These are phyloP conservation scores for Syrrhaptes paradoxus DNA, from an alignment of 2,113 vertebrate genomes.

Conservation along the genomic window DNA sequence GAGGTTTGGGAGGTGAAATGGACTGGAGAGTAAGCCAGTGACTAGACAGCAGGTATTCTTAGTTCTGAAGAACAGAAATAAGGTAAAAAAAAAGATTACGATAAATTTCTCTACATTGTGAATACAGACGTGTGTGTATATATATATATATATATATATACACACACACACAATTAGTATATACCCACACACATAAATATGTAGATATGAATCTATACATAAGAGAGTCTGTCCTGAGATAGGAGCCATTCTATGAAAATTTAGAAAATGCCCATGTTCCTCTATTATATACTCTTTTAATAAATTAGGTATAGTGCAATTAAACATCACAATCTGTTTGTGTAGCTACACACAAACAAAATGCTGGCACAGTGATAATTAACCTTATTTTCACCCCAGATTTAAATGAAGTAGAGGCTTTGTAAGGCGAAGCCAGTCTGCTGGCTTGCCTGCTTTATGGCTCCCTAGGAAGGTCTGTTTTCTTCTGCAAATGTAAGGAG, in stretches of 20 bases:
- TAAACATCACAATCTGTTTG: not conserved
- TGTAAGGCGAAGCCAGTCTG: not conserved
- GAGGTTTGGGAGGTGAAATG: not conserved
- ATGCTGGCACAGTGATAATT: not conserved
- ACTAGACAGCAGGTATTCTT: not conserved
- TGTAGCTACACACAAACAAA: not conserved
- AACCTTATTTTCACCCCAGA: not conserved
- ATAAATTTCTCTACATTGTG: not conserved
- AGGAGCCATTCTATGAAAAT: not conserved
- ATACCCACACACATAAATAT: not conserved
- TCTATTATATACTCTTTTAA: not conserved
- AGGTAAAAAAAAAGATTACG: not conserved
- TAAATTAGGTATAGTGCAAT: not conserved
- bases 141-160: too few species aligned
- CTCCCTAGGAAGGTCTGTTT: not conserved
- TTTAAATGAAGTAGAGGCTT: constrained; percentile 47
- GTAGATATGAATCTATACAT: not conserved
- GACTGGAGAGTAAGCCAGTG: not conserved
- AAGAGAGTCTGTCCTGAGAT: not conserved
- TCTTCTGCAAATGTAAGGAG: not conserved
- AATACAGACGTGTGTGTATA: fast-evolving
- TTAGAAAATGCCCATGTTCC: not conserved
- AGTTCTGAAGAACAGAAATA: not conserved
- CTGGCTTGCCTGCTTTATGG: not conserved
- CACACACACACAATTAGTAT: not conserved